Percentiles rank a stretch among this genome's conserved stretches.
Evolutionary conservation across 2,797 vertebrate species (phyloP).

Genomic region (Simalia tracyae): DNA sequence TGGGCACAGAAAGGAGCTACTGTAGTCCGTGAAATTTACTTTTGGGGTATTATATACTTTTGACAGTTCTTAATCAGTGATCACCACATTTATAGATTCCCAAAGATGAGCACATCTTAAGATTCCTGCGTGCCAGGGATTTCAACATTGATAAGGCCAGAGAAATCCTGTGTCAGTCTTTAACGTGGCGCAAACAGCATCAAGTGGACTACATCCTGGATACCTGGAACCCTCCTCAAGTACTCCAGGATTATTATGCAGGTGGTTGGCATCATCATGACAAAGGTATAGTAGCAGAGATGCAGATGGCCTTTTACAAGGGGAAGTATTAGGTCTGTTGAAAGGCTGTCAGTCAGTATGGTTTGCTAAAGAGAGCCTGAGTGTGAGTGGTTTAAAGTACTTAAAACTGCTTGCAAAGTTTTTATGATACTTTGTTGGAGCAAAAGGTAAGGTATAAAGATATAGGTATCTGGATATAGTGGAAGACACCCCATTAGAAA

Average conservation of each 20-base stretch:
- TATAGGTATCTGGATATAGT: background rate
- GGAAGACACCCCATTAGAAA: background rate
- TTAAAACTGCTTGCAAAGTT: background rate
- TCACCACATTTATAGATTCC: slow-evolving; percentile 80
- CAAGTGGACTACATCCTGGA: slow-evolving; percentile 96
- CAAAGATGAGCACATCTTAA: slow-evolving; percentile 94
- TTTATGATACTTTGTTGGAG: background rate
- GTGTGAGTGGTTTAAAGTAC: background rate
- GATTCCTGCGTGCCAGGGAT: slow-evolving; percentile 91
- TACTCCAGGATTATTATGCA: slow-evolving; percentile 92
- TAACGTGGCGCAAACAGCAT: slow-evolving; percentile 96
- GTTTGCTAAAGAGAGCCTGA: background rate
- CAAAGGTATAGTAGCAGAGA: slow-evolving; percentile 70
- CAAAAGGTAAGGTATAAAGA: background rate
- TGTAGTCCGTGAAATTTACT: background rate
- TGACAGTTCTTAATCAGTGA: background rate
- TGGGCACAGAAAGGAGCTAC: background rate
- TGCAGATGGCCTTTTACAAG: background rate
- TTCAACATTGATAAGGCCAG: slow-evolving; percentile 94
- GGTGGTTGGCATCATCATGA: slow-evolving; percentile 98
- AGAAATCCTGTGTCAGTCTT: slow-evolving; percentile 90
- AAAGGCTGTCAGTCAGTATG: background rate
- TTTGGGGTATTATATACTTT: background rate
- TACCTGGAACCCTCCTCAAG: slow-evolving; percentile 92
- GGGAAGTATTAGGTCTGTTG: background rate